Base-by-base conservation (phyloP, 2,888 invertebrate genomes). In the Sarcophaga caerulescens region DNA sequence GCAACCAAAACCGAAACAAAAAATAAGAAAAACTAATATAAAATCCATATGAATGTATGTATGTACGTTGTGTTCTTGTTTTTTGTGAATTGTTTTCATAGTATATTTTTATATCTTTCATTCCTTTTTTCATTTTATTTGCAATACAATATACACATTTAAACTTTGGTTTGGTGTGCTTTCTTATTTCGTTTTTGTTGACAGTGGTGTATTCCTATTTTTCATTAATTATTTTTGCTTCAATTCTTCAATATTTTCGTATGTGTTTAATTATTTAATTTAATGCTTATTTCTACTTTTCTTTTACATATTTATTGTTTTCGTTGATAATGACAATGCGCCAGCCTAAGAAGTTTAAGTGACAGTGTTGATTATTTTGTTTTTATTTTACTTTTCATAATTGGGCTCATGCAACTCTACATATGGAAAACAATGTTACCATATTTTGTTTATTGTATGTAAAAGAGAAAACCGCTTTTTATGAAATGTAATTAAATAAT, bases 181-280 rank as follows among this genome's bases (percentile, higher is more conserved):
- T 73, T 81, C 81, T 75, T 79, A 52, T 81, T 17, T 65, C 70
- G 17, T 81, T 84, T 70, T 73, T 19, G 45, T 60, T 87, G 83
- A 81, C 84, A 85, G 86, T 85, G 84, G 79, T 74, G 84, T 82
- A 71, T 82, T 81, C 59, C 66, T 70, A 66, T 68, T 68, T 52
- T 66, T 73, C 65, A 47, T 73, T 47, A 52, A 44, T 66, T 44
- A 35, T 77, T 21, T 57, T 62, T 23, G 62, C 57, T 71, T 17
- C n/a, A 60, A 14, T 62, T 68, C 10, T 45, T n/a, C n/a, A n/a
- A 21, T 69, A 59, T 59, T 59, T 35, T 19, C 12, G 11, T 25
- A 62, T 74, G 17, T 8, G 17, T 23, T 17, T 19, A 21, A 14
- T 21, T 21, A 14, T 69, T 11, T 47, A 10, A 19, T 6, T 70